Evolutionary conservation across 2,888 invertebrate genomes (phyloP).

Genomic region (Heteromurus nitidus): DNA sequence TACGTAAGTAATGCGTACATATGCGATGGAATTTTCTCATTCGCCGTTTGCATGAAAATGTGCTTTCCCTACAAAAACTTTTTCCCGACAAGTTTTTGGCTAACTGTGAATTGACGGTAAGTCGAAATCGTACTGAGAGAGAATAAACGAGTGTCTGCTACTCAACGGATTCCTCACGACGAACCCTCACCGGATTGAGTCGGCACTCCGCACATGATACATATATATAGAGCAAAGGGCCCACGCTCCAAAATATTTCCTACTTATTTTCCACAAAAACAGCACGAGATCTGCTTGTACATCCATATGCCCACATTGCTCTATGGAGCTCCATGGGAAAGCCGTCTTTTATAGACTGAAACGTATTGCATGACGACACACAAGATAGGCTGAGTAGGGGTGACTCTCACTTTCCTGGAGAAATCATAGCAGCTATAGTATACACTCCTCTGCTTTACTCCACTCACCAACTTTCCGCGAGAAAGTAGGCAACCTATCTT

Average conservation of each 20-base stretch:
- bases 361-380: slow-evolving; percentile 19
- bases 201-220: slow-evolving; percentile 65
- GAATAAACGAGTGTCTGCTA: slow-evolving; percentile 60
- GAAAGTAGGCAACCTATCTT: slow-evolving; percentile 33
- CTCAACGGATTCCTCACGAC: slow-evolving; percentile 62
- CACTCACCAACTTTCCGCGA: slow-evolving; percentile 37
- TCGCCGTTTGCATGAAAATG: slow-evolving; percentile 43
- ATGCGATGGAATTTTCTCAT: not conserved
- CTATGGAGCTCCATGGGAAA: too few species aligned
- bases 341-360: not conserved
- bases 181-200: slow-evolving; percentile 56
- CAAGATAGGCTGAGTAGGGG: slow-evolving; percentile 21
- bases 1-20: not conserved
- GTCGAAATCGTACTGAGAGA: slow-evolving; percentile 60
- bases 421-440: slow-evolving; percentile 43
- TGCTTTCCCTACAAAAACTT: slow-evolving; percentile 33
- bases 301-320: too few species aligned
- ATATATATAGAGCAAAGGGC: slow-evolving; percentile 43
- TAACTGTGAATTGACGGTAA: slow-evolving; percentile 52
- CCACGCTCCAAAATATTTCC: slow-evolving; percentile 4
- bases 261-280: too few species aligned
- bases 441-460: slow-evolving; percentile 33
- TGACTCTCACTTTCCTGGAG: slow-evolving; percentile 15
- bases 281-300: too few species aligned
- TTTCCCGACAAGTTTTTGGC: slow-evolving; percentile 38